Percentiles rank a stretch among this genome's conserved stretches.
Evolutionary conservation across 2,888 invertebrate species (phyloP).

Genomic region (Dicyrtomina minuta): DNA sequence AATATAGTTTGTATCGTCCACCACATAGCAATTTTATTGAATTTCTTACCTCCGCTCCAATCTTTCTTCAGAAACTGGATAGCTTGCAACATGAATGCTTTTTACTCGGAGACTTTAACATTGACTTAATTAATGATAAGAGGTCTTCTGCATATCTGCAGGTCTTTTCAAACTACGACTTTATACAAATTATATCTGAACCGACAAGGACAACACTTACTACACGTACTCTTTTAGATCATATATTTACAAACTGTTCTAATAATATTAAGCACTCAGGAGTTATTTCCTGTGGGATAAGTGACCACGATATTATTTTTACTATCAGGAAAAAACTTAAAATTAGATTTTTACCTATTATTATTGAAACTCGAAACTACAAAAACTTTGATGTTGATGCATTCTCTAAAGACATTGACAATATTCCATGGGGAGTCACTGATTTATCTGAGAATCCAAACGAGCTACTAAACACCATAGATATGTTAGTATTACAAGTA

Average conservation of each 20-base stretch:
- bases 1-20: not conserved
- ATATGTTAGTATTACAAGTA: no score
- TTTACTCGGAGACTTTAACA: not conserved
- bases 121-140: not conserved
- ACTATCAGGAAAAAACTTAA: not conserved
- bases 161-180: not conserved
- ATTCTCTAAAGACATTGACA: no score
- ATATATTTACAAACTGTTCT: not conserved
- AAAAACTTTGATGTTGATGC: slow-evolving; percentile 7
- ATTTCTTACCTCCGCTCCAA: not conserved
- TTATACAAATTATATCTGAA: not conserved
- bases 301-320: slow-evolving; percentile 14
- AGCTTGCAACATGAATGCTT: not conserved
- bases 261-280: not conserved
- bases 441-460: no score
- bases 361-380: slow-evolving; percentile 1
- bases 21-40: not conserved
- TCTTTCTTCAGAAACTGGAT: not conserved
- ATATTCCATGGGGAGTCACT: no score
- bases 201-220: not conserved
- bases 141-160: not conserved
- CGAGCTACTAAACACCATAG: no score
- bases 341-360: not conserved
- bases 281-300: not conserved
- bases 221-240: not conserved